Percentiles rank a stretch among this genome's conserved stretches.
Conservation (phyloP, 2,113 vertebrate species). For the Aldabrachelys gigantea region DNA sequence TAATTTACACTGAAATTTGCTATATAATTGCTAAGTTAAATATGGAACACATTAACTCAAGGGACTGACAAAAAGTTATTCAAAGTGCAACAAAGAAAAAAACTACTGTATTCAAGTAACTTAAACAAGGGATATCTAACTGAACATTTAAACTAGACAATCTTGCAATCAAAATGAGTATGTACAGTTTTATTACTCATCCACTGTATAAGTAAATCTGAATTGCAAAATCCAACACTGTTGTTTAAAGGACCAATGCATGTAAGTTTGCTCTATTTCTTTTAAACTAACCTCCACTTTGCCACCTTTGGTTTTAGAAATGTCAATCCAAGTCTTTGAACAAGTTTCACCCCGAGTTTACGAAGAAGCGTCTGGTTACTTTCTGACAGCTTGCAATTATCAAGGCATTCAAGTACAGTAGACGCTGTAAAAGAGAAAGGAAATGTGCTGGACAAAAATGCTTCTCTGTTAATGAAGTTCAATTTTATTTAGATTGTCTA, state of each 20-base stretch:
- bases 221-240: neutral
- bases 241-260: neutral
- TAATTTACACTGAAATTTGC: neutral
- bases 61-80: neutral
- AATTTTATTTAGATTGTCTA: neutral
- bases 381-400: constrained; percentile 83
- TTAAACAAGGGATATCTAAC: neutral
- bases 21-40: neutral
- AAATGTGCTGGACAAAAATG: neutral
- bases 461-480: neutral
- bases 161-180: neutral
- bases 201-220: neutral
- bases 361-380: constrained; percentile 89
- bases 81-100: neutral
- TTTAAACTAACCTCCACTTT: constrained; percentile 88
- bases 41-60: neutral
- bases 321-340: constrained; percentile 91
- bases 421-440: constrained; percentile 78
- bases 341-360: constrained; percentile 91
- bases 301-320: constrained; percentile 93
- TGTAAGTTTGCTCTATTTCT: neutral
- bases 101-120: neutral
- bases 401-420: constrained; percentile 85
- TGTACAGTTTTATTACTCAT: neutral
- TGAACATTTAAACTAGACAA: neutral